These are phyloP conservation scores for Coregonus ussuriensis DNA, from an alignment of 2,797 vertebrate genomes.

Conservation along the genomic window DNA sequence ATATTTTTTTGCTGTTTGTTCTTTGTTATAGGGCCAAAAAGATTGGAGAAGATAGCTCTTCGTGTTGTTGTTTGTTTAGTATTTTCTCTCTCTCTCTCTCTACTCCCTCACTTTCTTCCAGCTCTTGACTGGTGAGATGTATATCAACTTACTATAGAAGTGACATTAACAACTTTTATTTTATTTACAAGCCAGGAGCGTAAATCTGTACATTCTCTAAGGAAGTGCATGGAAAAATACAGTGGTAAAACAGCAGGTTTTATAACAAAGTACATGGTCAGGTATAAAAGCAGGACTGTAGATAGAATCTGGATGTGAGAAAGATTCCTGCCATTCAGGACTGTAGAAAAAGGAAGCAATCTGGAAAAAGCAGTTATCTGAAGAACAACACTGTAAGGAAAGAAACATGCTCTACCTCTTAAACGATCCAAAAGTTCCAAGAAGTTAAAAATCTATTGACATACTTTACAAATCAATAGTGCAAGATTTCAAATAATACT, in stretches of 20 bases:
- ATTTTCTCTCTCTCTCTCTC: too few species aligned
- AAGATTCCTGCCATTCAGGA: slow-evolving; percentile 30
- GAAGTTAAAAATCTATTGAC: slow-evolving; percentile 35
- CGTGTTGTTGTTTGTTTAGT: too few species aligned
- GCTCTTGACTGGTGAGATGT: background rate
- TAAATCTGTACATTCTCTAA: slow-evolving; percentile 56
- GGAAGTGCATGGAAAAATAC: slow-evolving; percentile 50
- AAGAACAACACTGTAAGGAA: background rate
- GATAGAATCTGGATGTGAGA: background rate
- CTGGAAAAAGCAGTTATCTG: slow-evolving; percentile 32
- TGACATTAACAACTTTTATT: slow-evolving; percentile 41
- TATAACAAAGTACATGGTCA: slow-evolving; percentile 34
- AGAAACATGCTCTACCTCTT: slow-evolving; percentile 20
- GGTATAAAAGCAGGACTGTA: slow-evolving; percentile 41
- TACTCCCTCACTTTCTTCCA: background rate
- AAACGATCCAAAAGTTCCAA: slow-evolving; percentile 35
- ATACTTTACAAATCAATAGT: slow-evolving; percentile 39
- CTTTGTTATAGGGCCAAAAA: too few species aligned
- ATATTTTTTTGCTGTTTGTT: too few species aligned
- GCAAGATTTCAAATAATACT: slow-evolving; percentile 41
- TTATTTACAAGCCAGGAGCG: slow-evolving; percentile 56
- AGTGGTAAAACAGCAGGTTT: slow-evolving; percentile 29
- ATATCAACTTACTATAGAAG: background rate
- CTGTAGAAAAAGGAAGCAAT: slow-evolving; percentile 25
- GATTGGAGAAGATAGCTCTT: too few species aligned